Base-by-base conservation (phyloP, 2,797 vertebrate species). In the Denticeps clupeoides region DNA sequence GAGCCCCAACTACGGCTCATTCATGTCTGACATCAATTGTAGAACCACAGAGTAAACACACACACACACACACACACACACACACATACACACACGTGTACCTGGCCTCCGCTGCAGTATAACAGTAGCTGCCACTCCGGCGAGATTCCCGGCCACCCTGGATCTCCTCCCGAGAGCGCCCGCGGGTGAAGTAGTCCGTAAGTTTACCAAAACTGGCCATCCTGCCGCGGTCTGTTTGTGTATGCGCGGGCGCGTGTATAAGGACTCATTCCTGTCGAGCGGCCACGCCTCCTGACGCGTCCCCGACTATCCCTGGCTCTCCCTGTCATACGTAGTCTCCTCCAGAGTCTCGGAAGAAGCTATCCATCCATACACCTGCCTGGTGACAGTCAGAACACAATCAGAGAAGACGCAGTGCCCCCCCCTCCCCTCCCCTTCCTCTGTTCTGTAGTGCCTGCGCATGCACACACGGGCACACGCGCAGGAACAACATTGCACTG, bases 201-300 rank as follows among this genome's bases (percentile, higher is more conserved):
- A 91, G 86, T 84, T 93, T 93, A 60, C 90, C 89, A 10, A 93
- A 92, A 43, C 88, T 89, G 59, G 90, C 83, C 90, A 93, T 92
- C 70, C 75, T 73, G 37, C 43, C 18, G 25, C n/a, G 11, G 27
- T 22, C 19, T 32, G 1, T 9, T 0, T 12, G 47, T 0, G 23
- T 1, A 9, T 51, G 41, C 6, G 1, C 40, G 25, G 45, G 29
- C 12, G 15, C n/a, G 13, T 18, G 33, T 19, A 11, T 18, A 1
- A 24, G 48, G 37, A 37, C 1, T 9, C 0, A 2, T 4, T 0
- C 18, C 45, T 59, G 33, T 37, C 33, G 37, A 37, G 16, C 37
- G 37, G 37, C 33, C 33, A 37, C 1, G 0, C 12, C 56, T 12
- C 40, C 24, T 10, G 18, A 0, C 2, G 0, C 46, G 18, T 37